Percentiles rank a stretch among this genome's conserved stretches.
phyloP scores from a whole-genome alignment of 2,113 vertebrate species.

The Scopus umbretta region DNA sequence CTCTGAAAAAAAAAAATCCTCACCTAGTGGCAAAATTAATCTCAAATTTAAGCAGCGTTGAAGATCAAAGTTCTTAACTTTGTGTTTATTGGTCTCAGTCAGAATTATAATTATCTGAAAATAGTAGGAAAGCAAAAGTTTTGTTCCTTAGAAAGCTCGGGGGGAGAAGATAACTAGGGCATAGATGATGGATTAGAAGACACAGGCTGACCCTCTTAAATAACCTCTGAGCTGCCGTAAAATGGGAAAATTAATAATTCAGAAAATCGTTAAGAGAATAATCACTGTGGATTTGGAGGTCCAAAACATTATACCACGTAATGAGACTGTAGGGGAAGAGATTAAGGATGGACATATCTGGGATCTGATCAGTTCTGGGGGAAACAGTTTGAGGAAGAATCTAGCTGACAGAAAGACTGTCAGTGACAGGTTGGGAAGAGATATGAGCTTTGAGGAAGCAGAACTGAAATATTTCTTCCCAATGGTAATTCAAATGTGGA shows the following conservation, averaged over 20 bases:
- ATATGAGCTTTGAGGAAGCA: background rate
- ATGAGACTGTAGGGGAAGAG: background rate
- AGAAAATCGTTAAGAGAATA: background rate
- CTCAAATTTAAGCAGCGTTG: background rate
- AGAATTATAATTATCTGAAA: background rate
- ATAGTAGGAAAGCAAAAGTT: background rate
- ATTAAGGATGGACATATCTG: background rate
- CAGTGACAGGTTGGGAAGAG: background rate
- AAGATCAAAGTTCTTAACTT: background rate
- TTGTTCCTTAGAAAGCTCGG: background rate
- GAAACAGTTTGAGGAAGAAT: background rate
- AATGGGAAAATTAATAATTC: slow-evolving; percentile 8
- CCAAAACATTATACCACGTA: background rate
- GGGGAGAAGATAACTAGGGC: background rate
- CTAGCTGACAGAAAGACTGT: background rate
- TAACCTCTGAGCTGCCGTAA: background rate
- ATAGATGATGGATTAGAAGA: background rate
- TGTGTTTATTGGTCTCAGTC: background rate
- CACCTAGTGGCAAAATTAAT: background rate
- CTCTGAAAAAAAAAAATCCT: background rate
- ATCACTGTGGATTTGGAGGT: background rate
- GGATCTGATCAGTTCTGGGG: background rate
- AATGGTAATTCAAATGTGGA: background rate
- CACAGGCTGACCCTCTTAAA: background rate
- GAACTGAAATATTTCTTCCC: background rate